A percentile compares a stretch with the other conserved stretches of the same genome.
phyloP scores from a whole-genome alignment of 2,888 invertebrate species.

The Trypoxylon attenuatum region DNA sequence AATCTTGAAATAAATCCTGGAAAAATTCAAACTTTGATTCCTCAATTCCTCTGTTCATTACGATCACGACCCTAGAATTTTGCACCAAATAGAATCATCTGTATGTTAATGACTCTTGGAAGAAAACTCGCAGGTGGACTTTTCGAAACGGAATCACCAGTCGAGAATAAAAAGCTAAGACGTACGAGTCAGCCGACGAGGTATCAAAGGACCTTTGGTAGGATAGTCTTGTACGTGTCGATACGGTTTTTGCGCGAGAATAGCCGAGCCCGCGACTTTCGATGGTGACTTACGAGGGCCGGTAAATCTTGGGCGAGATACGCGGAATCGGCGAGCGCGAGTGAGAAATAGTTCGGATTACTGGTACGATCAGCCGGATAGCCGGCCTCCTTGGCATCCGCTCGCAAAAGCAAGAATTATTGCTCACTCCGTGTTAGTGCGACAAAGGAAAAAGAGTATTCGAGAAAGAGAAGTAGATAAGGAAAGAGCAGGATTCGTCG shows the following conservation, averaged over 20 bases:
- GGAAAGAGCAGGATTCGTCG: constrained; percentile 1
- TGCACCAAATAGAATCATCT: too few species aligned
- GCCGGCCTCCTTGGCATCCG: constrained; percentile 59
- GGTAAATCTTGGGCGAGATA: constrained; percentile 41
- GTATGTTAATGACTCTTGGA: too few species aligned
- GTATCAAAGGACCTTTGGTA: constrained; percentile 12
- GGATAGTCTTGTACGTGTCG: constrained; percentile 46
- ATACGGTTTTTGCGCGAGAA: constrained; percentile 15
- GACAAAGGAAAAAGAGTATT: too few species aligned
- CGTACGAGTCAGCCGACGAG: constrained; percentile 27
- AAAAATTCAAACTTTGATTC: too few species aligned
- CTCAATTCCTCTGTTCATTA: too few species aligned
- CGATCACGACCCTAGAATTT: too few species aligned
- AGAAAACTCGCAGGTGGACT: too few species aligned
- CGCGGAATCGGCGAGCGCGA: constrained; percentile 49
- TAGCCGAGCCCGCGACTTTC: constrained; percentile 21
- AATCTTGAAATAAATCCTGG: too few species aligned
- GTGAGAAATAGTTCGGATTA: constrained; percentile 63
- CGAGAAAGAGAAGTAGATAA: constrained; percentile 2
- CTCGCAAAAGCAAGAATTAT: constrained; percentile 62
- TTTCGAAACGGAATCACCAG: too few species aligned
- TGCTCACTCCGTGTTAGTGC: constrained; percentile 57
- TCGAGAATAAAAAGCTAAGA: too few species aligned
- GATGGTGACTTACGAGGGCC: constrained; percentile 43
- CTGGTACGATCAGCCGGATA: constrained; percentile 60